Conservation (phyloP, 2,113 vertebrate genomes). For the Trematocara marginatum region DNA sequence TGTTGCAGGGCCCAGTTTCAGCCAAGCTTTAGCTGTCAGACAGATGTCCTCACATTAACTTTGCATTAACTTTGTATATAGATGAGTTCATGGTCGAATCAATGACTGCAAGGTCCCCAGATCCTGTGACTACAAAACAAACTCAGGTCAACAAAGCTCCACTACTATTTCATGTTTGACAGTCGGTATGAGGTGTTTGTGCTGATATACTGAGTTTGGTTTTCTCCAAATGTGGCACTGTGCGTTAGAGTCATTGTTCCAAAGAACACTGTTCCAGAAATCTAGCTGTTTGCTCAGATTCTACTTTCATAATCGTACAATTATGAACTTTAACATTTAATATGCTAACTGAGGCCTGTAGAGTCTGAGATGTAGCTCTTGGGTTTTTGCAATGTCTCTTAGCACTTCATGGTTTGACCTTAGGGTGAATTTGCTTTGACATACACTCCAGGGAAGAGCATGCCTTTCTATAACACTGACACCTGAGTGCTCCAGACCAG, state of each 20-base stretch:
- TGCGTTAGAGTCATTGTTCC: fast-evolving
- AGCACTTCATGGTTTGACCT: background rate
- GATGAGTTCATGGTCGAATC: background rate
- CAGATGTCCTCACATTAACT: background rate
- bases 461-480: background rate
- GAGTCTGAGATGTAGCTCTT: background rate
- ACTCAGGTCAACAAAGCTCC: background rate
- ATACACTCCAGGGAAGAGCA: background rate
- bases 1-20: background rate
- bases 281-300: fast-evolving
- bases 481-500: background rate
- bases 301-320: background rate
- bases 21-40: background rate
- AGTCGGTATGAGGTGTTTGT: background rate
- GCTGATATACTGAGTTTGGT: background rate
- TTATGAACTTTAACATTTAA: background rate
- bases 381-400: background rate
- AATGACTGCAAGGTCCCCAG: background rate
- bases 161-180: fast-evolving
- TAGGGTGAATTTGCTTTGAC: background rate
- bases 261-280: background rate
- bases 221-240: background rate
- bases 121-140: background rate
- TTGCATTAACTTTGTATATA: background rate
- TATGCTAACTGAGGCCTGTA: background rate